phyloP scores from a whole-genome alignment of 2,888 invertebrate genomes.

The Conchocele bisecta region DNA sequence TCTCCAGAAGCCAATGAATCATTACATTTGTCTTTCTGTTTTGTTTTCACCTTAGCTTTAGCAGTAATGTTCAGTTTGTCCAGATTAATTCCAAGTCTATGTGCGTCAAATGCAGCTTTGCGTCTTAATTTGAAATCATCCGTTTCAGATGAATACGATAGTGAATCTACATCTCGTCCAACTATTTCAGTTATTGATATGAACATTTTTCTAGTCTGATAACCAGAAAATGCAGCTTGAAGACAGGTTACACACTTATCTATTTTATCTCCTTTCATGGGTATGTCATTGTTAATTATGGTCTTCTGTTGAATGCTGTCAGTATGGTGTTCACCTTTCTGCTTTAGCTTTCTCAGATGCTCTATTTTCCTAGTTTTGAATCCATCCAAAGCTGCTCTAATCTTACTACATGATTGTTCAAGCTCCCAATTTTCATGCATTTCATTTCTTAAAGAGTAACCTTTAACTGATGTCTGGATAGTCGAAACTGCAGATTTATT shows the following conservation, averaged over 20 bases:
- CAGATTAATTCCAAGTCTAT: conserved; percentile 1
- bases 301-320: background rate
- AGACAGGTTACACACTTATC: conserved; percentile 22
- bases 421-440: background rate
- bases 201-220: conserved; percentile 47
- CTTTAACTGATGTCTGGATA: conserved; percentile 4
- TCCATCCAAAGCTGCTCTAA: conserved; percentile 29
- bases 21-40: too few relatives aligned
- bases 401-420: background rate
- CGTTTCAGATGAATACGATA: conserved; percentile 53
- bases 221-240: conserved; percentile 55
- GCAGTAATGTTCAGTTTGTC: background rate
- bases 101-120: conserved; percentile 40
- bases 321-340: background rate
- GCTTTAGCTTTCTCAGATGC: background rate
- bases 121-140: conserved; percentile 56
- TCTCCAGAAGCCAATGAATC: too few relatives aligned
- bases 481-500: too few relatives aligned
- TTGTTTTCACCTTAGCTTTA: too few relatives aligned
- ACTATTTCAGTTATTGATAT: conserved; percentile 51
- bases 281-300: background rate
- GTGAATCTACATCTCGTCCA: conserved; percentile 10
- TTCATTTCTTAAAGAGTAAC: background rate
- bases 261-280: background rate
- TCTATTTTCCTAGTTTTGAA: conserved; percentile 21